A percentile compares a stretch with the other conserved stretches of the same genome.
Evolutionary conservation across 2,797 vertebrate species (phyloP).

Genomic region (Mus spretus): DNA sequence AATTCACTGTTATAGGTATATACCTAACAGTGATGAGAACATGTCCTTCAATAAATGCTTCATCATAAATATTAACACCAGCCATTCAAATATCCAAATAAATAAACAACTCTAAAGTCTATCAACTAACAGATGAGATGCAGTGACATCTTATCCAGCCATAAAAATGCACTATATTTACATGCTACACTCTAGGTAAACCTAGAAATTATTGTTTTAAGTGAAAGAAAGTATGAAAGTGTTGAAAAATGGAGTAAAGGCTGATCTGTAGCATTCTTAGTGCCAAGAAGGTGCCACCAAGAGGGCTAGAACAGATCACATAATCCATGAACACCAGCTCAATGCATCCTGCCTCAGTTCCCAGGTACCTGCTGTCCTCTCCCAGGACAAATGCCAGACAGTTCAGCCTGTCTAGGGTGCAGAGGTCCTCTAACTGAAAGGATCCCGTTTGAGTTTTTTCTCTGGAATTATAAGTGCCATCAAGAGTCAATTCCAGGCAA

Average conservation of each 20-base stretch:
- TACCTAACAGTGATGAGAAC: neutral
- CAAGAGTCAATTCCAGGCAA: neutral
- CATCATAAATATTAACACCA: neutral
- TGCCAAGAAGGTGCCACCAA: accelerated
- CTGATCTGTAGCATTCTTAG: neutral
- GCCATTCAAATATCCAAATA: neutral
- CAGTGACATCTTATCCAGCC: neutral
- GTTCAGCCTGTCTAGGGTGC: neutral
- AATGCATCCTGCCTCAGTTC: neutral
- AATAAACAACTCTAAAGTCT: neutral
- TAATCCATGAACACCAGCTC: neutral
- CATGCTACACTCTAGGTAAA: neutral
- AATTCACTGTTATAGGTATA: neutral
- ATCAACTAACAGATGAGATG: neutral
- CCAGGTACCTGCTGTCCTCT: neutral
- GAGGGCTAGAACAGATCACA: neutral
- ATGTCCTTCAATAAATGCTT: slow-evolving; percentile 34
- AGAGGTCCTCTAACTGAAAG: neutral
- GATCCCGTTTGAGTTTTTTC: slow-evolving; percentile 38
- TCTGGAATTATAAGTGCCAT: slow-evolving; percentile 45
- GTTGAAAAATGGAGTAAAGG: neutral
- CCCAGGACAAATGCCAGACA: neutral
- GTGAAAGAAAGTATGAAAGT: neutral
- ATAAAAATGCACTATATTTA: neutral
- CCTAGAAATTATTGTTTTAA: neutral